These are phyloP conservation scores for Autographa pulchrina DNA, from an alignment of 2,888 invertebrate genomes.

Conservation along the genomic window DNA sequence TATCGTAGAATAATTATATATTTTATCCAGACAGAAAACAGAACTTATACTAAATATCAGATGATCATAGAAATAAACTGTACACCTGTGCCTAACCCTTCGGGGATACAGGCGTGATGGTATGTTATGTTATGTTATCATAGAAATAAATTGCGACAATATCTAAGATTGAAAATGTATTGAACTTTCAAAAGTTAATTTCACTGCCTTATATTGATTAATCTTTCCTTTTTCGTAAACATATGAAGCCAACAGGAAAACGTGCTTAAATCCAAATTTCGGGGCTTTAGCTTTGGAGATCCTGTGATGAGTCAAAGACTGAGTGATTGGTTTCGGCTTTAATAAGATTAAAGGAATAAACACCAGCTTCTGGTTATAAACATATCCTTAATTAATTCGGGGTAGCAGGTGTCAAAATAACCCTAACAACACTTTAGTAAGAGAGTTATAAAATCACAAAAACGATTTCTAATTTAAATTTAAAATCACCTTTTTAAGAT, in stretches of 20 bases:
- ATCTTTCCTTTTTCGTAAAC: neutral
- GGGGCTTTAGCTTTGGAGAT: neutral
- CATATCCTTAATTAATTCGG: constrained; percentile 2
- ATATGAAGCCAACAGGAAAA: neutral
- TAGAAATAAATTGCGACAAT: too few relatives aligned
- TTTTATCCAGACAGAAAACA: too few relatives aligned
- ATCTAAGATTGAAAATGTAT: neutral
- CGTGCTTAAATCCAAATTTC: neutral
- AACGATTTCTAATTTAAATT: constrained; percentile 32
- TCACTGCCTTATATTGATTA: neutral
- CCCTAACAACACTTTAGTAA: neutral
- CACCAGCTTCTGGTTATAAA: neutral
- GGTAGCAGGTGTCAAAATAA: neutral
- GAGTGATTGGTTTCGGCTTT: neutral
- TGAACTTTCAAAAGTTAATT: neutral
- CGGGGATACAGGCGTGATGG: too few relatives aligned
- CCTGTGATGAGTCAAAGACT: neutral
- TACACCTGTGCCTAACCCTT: too few relatives aligned
- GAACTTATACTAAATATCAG: too few relatives aligned
- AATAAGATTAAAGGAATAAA: neutral
- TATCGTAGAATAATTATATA: too few relatives aligned
- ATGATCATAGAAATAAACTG: too few relatives aligned
- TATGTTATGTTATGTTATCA: too few relatives aligned
- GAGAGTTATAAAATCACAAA: neutral
- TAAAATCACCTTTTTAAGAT: constrained; percentile 40